phyloP scores from a whole-genome alignment of 2,797 vertebrate genomes.

The Esox lucius region DNA sequence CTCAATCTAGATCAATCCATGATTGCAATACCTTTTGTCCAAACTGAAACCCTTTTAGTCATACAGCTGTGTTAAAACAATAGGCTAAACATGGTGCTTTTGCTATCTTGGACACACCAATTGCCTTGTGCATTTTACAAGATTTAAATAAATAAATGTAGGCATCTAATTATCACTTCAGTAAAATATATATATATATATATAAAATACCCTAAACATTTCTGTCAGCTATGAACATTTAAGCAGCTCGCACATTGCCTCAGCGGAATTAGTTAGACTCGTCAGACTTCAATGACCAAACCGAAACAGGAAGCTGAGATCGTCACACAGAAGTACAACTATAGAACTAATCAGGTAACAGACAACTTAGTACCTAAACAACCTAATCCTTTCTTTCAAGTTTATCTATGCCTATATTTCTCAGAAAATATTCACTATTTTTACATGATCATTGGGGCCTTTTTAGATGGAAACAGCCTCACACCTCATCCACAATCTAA shows the following conservation, averaged over 20 bases:
- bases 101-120: neutral
- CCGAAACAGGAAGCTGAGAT: slow-evolving; percentile 70
- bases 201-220: slow-evolving; percentile 51
- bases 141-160: neutral
- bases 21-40: neutral
- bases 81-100: neutral
- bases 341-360: slow-evolving; percentile 30
- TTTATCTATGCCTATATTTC: neutral
- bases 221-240: slow-evolving; percentile 31
- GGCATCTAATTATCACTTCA: neutral
- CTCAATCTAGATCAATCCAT: neutral
- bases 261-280: slow-evolving; percentile 61
- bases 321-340: slow-evolving; percentile 40
- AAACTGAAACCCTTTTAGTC: neutral
- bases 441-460: too few relatives aligned
- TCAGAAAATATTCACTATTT: too few relatives aligned
- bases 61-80: neutral
- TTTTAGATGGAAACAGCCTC: neutral
- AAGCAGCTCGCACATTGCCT: slow-evolving; percentile 36
- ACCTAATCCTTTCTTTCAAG: neutral
- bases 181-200: too few relatives aligned
- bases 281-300: slow-evolving; percentile 50
- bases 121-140: slow-evolving; percentile 18
- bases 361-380: slow-evolving; percentile 4
- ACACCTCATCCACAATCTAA: neutral